Evolutionary conservation across 2,113 vertebrate species (phyloP).

Genomic region (Ophthalmotilapia sp.): DNA sequence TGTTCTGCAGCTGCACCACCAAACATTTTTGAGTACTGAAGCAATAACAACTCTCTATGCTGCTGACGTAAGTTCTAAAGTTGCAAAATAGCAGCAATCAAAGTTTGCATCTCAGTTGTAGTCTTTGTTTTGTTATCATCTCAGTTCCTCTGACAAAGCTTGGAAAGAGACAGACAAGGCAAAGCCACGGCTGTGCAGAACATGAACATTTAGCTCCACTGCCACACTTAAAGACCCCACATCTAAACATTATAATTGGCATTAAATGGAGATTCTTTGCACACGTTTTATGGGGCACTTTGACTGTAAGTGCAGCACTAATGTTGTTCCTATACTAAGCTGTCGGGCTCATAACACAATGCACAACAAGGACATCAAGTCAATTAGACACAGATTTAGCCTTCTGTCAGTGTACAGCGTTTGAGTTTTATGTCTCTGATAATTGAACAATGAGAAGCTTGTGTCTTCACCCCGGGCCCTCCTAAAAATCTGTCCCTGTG

Average conservation of each 20-base stretch:
- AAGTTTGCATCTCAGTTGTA: neutral
- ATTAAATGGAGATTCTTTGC: neutral
- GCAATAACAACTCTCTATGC: neutral
- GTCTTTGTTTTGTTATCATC: neutral
- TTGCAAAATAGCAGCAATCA: neutral
- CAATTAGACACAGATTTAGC: slow-evolving; percentile 32
- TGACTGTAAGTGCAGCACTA: neutral
- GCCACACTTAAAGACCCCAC: neutral
- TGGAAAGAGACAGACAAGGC: neutral
- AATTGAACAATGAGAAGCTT: neutral
- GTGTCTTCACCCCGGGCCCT: neutral
- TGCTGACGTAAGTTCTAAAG: neutral
- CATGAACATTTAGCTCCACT: neutral
- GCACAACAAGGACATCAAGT: slow-evolving; percentile 7
- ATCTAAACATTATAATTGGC: neutral
- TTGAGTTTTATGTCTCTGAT: slow-evolving; percentile 9
- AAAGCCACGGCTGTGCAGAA: neutral
- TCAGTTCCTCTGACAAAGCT: neutral
- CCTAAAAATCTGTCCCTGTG: neutral
- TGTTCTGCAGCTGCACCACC: neutral
- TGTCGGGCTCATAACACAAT: neutral
- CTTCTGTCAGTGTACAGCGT: neutral
- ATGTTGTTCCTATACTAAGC: neutral
- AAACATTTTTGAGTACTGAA: neutral
- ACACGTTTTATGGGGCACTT: neutral